These are phyloP conservation scores for Pipistrellus kuhlii DNA, from an alignment of 2,797 vertebrate species.

Conservation along the genomic window DNA sequence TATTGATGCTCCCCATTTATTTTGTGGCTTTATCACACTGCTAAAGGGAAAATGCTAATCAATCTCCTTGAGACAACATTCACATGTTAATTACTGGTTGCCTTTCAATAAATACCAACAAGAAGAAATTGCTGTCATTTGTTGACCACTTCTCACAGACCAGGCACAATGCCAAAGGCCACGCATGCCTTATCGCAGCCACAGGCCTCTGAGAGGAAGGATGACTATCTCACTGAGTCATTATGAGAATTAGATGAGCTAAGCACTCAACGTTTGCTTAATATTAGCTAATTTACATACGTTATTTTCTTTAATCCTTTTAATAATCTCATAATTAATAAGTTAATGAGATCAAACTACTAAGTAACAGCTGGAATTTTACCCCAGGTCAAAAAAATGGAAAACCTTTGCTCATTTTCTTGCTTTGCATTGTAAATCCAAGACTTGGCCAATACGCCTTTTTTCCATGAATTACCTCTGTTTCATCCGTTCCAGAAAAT, in stretches of 20 bases:
- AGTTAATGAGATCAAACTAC: conserved; percentile 61
- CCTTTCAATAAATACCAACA: conserved; percentile 48
- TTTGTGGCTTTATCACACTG: neutral
- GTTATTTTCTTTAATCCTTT: conserved; percentile 47
- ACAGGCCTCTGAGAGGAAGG: neutral
- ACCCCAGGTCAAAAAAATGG: neutral
- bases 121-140: neutral
- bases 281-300: conserved; percentile 48
- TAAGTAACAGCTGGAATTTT: conserved; percentile 45
- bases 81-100: conserved; percentile 9
- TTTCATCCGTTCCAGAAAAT: neutral
- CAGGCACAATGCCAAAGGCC: neutral
- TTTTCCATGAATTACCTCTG: neutral
- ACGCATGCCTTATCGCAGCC: no score
- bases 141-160: neutral
- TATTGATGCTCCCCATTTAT: neutral
- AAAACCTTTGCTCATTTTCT: neutral
- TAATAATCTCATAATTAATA: conserved; percentile 65
- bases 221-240: conserved; percentile 5
- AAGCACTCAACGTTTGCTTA: conserved; percentile 29
- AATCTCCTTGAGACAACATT: neutral
- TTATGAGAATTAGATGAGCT: conserved; percentile 37
- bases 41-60: neutral
- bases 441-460: neutral
- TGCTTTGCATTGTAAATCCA: neutral